Conservation (phyloP, 2,113 vertebrate genomes). For the Pandion haliaetus region DNA sequence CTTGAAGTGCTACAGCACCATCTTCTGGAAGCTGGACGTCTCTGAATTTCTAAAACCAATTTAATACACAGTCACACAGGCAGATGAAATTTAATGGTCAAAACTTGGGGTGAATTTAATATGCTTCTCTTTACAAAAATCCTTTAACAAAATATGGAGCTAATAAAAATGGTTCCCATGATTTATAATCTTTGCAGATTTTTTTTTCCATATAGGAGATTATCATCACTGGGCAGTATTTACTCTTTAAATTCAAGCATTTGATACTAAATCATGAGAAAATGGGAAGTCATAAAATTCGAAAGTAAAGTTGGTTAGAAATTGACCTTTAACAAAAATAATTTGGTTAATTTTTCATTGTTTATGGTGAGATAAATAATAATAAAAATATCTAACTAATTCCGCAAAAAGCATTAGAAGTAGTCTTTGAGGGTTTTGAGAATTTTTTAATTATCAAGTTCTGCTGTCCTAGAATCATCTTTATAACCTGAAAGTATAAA, state of each 20-base stretch:
- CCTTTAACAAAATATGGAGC: neutral
- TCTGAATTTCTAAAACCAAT: neutral
- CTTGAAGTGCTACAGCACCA: constrained; percentile 54
- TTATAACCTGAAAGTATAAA: neutral
- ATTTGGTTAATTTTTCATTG: neutral
- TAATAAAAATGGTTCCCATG: neutral
- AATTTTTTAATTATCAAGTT: neutral
- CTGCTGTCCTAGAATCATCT: neutral
- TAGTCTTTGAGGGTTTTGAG: neutral
- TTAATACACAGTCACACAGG: neutral
- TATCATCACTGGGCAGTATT: neutral
- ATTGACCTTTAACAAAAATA: neutral
- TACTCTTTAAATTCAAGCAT: neutral
- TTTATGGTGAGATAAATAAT: neutral
- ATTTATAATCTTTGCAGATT: neutral
- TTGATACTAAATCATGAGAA: neutral
- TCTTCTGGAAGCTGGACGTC: constrained; percentile 38
- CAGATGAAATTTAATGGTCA: neutral
- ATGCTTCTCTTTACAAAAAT: neutral
- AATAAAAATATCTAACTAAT: neutral
- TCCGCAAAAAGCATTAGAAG: neutral
- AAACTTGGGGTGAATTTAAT: neutral
- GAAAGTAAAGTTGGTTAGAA: neutral
- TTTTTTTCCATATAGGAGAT: neutral
- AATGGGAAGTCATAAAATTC: neutral